phyloP scores from a whole-genome alignment of 2,797 vertebrate genomes.

The Sphenopsis melanotis region DNA sequence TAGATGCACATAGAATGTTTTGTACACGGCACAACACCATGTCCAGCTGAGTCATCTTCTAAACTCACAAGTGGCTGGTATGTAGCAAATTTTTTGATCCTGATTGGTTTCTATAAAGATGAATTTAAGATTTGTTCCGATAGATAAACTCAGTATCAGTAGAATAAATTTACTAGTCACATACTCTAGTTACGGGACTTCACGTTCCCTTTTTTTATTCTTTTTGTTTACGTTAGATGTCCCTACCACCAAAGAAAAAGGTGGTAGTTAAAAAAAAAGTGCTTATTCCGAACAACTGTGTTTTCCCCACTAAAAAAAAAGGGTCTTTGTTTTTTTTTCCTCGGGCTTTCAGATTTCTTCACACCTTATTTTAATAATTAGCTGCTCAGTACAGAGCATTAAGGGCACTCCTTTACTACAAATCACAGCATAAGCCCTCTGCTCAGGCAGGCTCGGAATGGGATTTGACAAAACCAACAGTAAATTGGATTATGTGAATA shows the following conservation, averaged over 20 bases:
- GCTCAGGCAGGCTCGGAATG: not conserved
- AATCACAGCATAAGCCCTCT: not conserved
- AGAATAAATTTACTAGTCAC: not conserved
- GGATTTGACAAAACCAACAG: not conserved
- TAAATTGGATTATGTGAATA: rapidly evolving
- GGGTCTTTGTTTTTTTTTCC: not conserved
- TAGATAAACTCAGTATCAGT: not conserved
- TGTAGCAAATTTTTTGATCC: not conserved
- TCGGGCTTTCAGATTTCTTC: not conserved
- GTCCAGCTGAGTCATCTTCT: not conserved
- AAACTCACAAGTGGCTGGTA: not conserved
- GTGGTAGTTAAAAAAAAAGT: not conserved
- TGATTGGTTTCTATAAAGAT: not conserved
- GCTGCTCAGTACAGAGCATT: not conserved
- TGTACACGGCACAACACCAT: rapidly evolving
- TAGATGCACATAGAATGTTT: rapidly evolving
- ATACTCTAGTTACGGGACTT: not conserved
- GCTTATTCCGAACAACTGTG: not conserved
- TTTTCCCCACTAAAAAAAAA: not conserved
- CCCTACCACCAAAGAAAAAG: not conserved
- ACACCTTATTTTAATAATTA: not conserved
- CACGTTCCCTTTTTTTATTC: rapidly evolving
- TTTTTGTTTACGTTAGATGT: not conserved
- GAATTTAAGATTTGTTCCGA: not conserved
- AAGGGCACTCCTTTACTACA: not conserved